A percentile compares a stretch with the other conserved stretches of the same genome.
These are phyloP conservation scores for Sebastes steindachneri DNA, from an alignment of 2,797 vertebrate species.

Conservation along the genomic window DNA sequence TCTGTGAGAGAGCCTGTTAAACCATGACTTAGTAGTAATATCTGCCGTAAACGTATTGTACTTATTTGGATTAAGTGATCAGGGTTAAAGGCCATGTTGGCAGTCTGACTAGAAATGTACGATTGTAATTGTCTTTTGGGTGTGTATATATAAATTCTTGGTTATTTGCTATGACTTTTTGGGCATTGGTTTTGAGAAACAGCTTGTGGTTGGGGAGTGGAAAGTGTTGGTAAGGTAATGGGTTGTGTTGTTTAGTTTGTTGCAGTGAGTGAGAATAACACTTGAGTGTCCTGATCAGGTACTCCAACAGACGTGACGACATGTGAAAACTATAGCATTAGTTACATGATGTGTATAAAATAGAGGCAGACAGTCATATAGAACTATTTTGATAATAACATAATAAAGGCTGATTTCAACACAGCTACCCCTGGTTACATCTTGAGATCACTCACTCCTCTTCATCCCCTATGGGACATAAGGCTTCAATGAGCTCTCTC, in stretches of 20 bases:
- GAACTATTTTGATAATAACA: not conserved
- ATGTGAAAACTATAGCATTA: not conserved
- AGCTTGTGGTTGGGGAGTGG: not conserved
- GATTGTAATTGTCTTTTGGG: not conserved
- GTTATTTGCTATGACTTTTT: not conserved
- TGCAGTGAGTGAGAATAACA: not conserved
- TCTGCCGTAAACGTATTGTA: not conserved
- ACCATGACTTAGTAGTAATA: not conserved
- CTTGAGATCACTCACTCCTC: not conserved
- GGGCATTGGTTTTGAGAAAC: not conserved
- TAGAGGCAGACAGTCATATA: not conserved
- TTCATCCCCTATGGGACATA: too few relatives aligned
- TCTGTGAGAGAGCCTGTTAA: not conserved
- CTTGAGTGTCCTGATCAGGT: not conserved
- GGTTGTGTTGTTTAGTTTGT: not conserved
- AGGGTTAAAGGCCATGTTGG: not conserved
- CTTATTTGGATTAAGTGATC: not conserved
- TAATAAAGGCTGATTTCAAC: not conserved
- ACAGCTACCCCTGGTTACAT: not conserved
- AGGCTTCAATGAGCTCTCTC: too few relatives aligned
- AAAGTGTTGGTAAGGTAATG: not conserved
- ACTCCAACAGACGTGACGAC: not conserved
- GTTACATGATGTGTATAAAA: not conserved
- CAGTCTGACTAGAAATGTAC: not conserved
- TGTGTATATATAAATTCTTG: not conserved